Conservation (phyloP, 30 jellyfish, hydroid and myxozoan species). For the Aurelia sp. region DNA sequence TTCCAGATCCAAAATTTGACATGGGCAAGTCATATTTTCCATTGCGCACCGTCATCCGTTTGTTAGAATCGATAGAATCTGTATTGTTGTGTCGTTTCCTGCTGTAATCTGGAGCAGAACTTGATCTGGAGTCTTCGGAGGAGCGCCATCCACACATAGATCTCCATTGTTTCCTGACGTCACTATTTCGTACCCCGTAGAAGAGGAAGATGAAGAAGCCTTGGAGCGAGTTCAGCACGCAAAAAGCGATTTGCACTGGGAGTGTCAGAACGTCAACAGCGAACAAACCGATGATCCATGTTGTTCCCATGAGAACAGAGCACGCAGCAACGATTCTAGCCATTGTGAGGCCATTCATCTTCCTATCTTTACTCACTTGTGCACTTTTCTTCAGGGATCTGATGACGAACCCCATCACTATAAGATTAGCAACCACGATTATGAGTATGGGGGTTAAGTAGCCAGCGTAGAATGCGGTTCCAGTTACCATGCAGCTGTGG, state of each 20-base stretch:
- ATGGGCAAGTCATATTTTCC: too few relatives aligned
- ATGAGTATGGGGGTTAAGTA: conserved; percentile 48
- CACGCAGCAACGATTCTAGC: conserved; percentile 74
- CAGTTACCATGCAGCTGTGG: conserved; percentile 76
- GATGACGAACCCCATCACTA: conserved; percentile 53
- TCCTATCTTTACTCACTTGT: conserved; percentile 43
- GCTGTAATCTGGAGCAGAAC: conserved; percentile 3
- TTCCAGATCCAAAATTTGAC: too few relatives aligned
- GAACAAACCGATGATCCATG: conserved; percentile 77
- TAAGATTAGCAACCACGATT: conserved; percentile 39
- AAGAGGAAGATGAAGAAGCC: conserved; percentile 81
- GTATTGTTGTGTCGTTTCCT: too few relatives aligned
- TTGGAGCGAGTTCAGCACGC: conserved; percentile 80
- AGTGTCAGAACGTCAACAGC: conserved; percentile 75
- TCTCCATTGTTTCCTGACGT: conserved; percentile 67
- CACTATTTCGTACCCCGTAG: conserved; percentile 68
- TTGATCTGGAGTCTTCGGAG: conserved; percentile 14
- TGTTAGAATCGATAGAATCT: too few relatives aligned
- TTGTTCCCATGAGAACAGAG: conserved; percentile 73
- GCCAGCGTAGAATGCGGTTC: conserved; percentile 71
- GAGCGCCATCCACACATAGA: background rate
- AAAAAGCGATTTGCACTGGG: conserved; percentile 65
- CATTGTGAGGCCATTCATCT: conserved; percentile 35
- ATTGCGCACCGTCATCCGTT: too few relatives aligned
- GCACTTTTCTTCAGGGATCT: conserved; percentile 35